These are phyloP conservation scores for Leucophora obtusa DNA, from an alignment of 2,888 invertebrate genomes.

Conservation along the genomic window DNA sequence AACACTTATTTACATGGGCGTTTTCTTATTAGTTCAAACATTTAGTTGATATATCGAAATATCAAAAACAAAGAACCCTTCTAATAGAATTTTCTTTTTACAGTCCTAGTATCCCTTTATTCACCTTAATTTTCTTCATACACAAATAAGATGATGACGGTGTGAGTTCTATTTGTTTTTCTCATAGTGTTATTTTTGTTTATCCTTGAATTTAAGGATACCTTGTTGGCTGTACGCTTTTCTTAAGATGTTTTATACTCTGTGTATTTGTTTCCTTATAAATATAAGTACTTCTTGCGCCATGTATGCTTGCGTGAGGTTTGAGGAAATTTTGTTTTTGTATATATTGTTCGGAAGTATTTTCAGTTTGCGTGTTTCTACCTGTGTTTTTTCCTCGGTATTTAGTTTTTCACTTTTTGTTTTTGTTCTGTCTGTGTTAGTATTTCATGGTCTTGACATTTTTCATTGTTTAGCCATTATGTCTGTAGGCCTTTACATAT, in stretches of 20 bases:
- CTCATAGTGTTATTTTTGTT: slow-evolving; percentile 1
- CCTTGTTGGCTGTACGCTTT: not conserved
- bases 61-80: too few relatives aligned
- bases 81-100: too few relatives aligned
- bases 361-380: not conserved
- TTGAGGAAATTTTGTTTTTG: too few relatives aligned
- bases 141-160: not conserved
- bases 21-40: too few relatives aligned
- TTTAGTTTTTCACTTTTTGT: not conserved
- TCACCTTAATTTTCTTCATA: slow-evolving; percentile 1
- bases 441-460: slow-evolving; percentile 50
- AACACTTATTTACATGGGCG: too few relatives aligned
- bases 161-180: not conserved
- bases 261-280: too few relatives aligned
- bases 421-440: not conserved
- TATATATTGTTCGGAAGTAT: too few relatives aligned
- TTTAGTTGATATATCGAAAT: too few relatives aligned
- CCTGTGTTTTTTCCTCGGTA: not conserved
- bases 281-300: too few relatives aligned
- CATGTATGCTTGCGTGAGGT: too few relatives aligned
- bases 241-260: too few relatives aligned
- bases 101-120: not conserved
- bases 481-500: slow-evolving; percentile 29
- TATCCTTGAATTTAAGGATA: slow-evolving; percentile 21
- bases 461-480: slow-evolving; percentile 39